Evolutionary conservation across 2,113 vertebrate genomes (phyloP).

Genomic region (Erythrocercus mccallii): DNA sequence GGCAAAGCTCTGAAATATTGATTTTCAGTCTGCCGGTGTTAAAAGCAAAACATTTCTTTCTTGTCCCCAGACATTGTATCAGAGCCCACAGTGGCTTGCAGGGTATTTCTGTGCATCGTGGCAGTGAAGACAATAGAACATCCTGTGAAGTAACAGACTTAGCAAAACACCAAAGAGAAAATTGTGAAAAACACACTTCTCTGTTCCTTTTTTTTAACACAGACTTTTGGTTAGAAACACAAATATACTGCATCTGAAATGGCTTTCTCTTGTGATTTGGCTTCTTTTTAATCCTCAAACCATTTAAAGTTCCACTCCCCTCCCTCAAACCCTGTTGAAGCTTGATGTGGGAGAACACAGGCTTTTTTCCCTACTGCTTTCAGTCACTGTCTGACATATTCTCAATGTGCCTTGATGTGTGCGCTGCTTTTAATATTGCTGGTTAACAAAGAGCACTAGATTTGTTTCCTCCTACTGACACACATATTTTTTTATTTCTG

Average conservation of each 20-base stretch:
- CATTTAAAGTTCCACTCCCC: constrained; percentile 21
- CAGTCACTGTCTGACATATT: constrained; percentile 51
- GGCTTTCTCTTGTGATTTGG: constrained; percentile 32
- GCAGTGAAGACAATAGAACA: constrained; percentile 48
- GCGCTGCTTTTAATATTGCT: constrained; percentile 47
- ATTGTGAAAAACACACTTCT: constrained; percentile 50
- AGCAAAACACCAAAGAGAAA: constrained; percentile 53
- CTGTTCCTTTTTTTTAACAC: not conserved
- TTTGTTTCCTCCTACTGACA: constrained; percentile 4
- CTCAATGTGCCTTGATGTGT: constrained; percentile 40
- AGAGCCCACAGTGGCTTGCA: not conserved
- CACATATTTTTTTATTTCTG: not conserved
- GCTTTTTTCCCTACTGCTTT: constrained; percentile 52
- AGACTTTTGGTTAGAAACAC: constrained; percentile 29
- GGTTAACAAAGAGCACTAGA: not conserved
- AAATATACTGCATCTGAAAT: constrained; percentile 27
- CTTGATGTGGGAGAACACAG: constrained; percentile 50
- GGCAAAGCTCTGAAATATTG: not conserved
- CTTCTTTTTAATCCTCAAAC: constrained; percentile 42
- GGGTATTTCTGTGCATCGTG: constrained; percentile 14
- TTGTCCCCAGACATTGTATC: not conserved
- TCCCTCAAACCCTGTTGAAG: constrained; percentile 26
- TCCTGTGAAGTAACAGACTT: constrained; percentile 49
- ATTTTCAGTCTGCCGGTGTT: not conserved
- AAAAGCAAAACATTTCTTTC: not conserved